These are phyloP conservation scores for Rhinolophus sinicus DNA, from an alignment of 2,113 vertebrate species.

Conservation along the genomic window DNA sequence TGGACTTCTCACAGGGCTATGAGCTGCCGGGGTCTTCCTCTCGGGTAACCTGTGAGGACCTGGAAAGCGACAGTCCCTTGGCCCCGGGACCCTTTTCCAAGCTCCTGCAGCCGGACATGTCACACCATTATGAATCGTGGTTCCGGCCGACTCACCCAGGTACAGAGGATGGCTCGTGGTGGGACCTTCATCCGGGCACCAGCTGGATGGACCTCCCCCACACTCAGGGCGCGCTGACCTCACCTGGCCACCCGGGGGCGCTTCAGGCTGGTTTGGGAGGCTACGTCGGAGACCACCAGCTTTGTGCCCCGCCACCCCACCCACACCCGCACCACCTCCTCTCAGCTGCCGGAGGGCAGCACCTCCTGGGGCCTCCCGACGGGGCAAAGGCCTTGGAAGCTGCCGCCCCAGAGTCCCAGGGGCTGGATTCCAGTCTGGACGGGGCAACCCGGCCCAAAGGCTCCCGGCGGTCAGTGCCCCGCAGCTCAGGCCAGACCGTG, in stretches of 20 bases:
- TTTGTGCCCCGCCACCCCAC: conserved; percentile 88
- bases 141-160: conserved; percentile 91
- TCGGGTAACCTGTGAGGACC: conserved; percentile 83
- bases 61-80: conserved; percentile 82
- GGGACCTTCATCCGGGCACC: conserved; percentile 94
- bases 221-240: conserved; percentile 86
- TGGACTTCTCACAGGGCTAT: conserved; percentile 80
- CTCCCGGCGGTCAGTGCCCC: conserved; percentile 89
- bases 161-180: conserved; percentile 94
- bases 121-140: conserved; percentile 96
- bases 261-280: conserved; percentile 89
- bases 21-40: conserved; percentile 83
- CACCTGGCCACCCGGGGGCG: conserved; percentile 87
- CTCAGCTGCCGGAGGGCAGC: conserved; percentile 83
- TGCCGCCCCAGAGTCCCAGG: conserved; percentile 85
- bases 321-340: conserved; percentile 86
- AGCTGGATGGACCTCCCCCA: conserved; percentile 95
- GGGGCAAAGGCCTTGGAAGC: conserved; percentile 88
- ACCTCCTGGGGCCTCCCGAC: conserved; percentile 88
- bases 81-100: conserved; percentile 84
- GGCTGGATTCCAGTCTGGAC: conserved; percentile 88
- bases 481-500: conserved; percentile 90
- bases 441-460: conserved; percentile 87
- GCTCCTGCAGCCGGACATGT: conserved; percentile 91
- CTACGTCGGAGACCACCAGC: conserved; percentile 91